These are phyloP conservation scores for Phortica magna DNA, from an alignment of 2,888 invertebrate genomes.

Conservation along the genomic window DNA sequence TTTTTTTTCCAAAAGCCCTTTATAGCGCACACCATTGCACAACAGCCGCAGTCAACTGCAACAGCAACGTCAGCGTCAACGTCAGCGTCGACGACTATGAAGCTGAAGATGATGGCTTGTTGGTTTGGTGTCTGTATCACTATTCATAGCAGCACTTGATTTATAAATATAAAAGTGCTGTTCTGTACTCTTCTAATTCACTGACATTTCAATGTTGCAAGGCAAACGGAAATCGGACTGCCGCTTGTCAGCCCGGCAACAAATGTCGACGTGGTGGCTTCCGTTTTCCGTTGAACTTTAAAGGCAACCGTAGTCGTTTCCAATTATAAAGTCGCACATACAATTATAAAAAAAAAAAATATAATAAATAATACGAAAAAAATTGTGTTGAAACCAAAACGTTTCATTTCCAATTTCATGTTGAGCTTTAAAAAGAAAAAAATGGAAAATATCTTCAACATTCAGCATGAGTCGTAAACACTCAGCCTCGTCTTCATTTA, in stretches of 20 bases:
- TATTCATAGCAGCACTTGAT: slow-evolving; percentile 64
- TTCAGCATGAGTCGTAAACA: background rate
- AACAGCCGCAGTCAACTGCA: slow-evolving; percentile 35
- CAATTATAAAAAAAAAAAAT: background rate
- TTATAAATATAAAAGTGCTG: slow-evolving; percentile 64
- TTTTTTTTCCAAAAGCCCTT: background rate
- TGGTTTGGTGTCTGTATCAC: slow-evolving; percentile 35
- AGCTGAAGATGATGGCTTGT: background rate
- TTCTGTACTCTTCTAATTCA: background rate
- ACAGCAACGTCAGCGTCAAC: slow-evolving; percentile 44
- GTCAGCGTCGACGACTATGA: slow-evolving; percentile 26
- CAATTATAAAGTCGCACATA: slow-evolving; percentile 9
- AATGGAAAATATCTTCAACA: background rate
- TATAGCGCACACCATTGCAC: background rate
- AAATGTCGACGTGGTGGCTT: background rate
- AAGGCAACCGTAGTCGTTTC: background rate
- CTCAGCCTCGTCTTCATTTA: background rate
- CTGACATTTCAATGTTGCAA: slow-evolving; percentile 3
- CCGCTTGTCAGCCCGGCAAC: background rate
- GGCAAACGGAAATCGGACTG: slow-evolving; percentile 5
- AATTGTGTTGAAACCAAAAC: too few relatives aligned
- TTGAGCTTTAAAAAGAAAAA: background rate
- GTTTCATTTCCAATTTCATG: background rate
- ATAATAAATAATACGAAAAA: background rate
- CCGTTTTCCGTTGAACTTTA: background rate